Evolutionary conservation across 2,113 vertebrate species (phyloP).

Genomic region (Nannobrachium achirus): DNA sequence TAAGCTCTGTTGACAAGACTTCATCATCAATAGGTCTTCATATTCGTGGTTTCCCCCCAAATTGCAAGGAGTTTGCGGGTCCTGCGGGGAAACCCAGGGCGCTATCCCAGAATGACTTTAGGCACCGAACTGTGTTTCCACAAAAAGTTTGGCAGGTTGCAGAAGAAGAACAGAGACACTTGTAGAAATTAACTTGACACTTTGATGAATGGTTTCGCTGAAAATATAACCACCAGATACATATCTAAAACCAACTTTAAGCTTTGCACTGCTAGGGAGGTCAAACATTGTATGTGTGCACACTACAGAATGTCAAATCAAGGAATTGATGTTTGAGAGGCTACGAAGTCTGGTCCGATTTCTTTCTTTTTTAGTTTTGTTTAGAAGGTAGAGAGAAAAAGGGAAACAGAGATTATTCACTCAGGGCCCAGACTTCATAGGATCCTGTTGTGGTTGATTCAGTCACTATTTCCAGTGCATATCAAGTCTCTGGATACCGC

Average conservation of each 20-base stretch:
- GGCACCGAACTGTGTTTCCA: constrained; percentile 23
- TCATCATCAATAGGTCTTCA: constrained; percentile 36
- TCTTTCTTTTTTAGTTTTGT: neutral
- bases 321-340: constrained; percentile 3
- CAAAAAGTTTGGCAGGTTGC: constrained; percentile 16
- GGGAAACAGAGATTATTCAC: neutral
- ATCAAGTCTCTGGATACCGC: constrained; percentile 20
- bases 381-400: constrained; percentile 2
- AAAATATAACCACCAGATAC: constrained; percentile 39
- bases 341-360: constrained; percentile 18
- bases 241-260: constrained; percentile 23
- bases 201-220: constrained; percentile 47
- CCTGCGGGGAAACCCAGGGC: constrained; percentile 40
- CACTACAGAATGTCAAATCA: neutral
- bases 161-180: constrained; percentile 42
- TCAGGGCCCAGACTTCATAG: constrained; percentile 17
- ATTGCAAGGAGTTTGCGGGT: neutral
- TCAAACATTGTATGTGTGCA: constrained; percentile 26
- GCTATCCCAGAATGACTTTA: constrained; percentile 32
- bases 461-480: constrained; percentile 38
- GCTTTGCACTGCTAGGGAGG: constrained; percentile 22
- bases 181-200: constrained; percentile 51
- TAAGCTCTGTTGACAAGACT: constrained; percentile 26
- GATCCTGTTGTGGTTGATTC: constrained; percentile 29
- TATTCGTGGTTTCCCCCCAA: constrained; percentile 16